Evolutionary conservation across 2,797 vertebrate genomes (phyloP).

Genomic region (Sitta carolinensis): DNA sequence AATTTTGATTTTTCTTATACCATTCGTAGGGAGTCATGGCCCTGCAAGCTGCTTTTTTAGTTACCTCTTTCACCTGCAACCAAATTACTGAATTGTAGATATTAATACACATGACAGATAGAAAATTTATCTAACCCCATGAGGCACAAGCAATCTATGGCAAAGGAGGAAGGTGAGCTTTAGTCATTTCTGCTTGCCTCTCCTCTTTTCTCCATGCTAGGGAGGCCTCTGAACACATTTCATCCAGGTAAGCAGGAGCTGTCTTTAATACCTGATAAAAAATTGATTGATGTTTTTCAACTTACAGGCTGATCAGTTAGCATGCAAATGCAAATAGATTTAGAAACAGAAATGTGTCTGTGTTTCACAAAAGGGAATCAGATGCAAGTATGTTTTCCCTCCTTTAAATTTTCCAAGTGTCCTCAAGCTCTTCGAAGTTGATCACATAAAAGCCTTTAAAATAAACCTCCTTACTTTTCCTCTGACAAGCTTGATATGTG

Average conservation of each 20-base stretch:
- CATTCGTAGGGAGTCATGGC: background rate
- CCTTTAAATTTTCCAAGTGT: background rate
- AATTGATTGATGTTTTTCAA: background rate
- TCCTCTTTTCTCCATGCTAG: background rate
- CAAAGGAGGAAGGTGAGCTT: background rate
- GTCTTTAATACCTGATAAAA: background rate
- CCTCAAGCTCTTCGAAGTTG: background rate
- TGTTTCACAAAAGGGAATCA: background rate
- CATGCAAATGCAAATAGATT: background rate
- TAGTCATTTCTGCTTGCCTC: background rate
- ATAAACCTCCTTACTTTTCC: background rate
- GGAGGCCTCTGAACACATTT: background rate
- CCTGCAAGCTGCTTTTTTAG: background rate
- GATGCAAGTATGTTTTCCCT: background rate
- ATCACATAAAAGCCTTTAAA: background rate
- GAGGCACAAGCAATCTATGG: background rate
- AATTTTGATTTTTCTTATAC: background rate
- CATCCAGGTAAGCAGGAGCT: background rate
- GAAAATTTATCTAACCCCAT: background rate
- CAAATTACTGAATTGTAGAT: background rate
- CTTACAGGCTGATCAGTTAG: background rate
- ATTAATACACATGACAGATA: background rate
- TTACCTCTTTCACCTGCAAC: background rate
- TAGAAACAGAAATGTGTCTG: rapidly evolving
- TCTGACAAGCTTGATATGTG: background rate